Evolutionary conservation across 53 echinoderm and acorn worm genomes (phyloP), one percentile per base, ranked within the genome.

Genomic region (Zoroaster sp.): DNA sequence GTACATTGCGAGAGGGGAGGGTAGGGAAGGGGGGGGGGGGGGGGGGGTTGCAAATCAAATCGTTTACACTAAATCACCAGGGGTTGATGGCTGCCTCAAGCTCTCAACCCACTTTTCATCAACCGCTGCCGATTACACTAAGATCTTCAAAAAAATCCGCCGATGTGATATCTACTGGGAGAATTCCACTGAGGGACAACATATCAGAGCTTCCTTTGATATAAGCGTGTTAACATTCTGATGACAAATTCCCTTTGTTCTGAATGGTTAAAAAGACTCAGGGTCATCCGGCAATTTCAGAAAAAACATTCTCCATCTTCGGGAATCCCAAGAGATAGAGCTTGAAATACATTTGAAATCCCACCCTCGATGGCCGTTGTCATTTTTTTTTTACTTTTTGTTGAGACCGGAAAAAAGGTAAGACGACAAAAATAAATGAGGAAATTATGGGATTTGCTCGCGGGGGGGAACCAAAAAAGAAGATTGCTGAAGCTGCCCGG

Each of bases 1-100:
- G 5, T 47, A 75, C 49, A 75, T 35, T 28, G 2, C 4, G 7
- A 28, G 10, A 23, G 7, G 11, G 46, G 17, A 3, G 46, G 35
- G 41, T 5, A 32, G 18, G 12, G 12, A 66, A 28, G 30, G 7
- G n/a, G 11, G 32, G 37, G 80, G 80, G 14, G 46, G 81, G 81
- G 25, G 44, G 28, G 66, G 82, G 66, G 82, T 66, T 82, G 82
- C 65, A 82, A 82, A 82, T 82, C 82, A 82, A 82, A 82, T 82
- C 82, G 66, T 68, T 82, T 82, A 68, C 82, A 82, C 82, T 82
- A 82, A 82, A 82, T 82, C 68, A 82, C 68, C 67, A 67, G 82
- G 35, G 82, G 41, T 66, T 65, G 43, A 82, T 42, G 82, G 82
- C 82, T 41, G 44, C 68, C 28, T 8, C 5, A 18, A 67, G 82